phyloP scores from a whole-genome alignment of 1,140 invertebrate species.

The Rhizoglyphus robini region DNA sequence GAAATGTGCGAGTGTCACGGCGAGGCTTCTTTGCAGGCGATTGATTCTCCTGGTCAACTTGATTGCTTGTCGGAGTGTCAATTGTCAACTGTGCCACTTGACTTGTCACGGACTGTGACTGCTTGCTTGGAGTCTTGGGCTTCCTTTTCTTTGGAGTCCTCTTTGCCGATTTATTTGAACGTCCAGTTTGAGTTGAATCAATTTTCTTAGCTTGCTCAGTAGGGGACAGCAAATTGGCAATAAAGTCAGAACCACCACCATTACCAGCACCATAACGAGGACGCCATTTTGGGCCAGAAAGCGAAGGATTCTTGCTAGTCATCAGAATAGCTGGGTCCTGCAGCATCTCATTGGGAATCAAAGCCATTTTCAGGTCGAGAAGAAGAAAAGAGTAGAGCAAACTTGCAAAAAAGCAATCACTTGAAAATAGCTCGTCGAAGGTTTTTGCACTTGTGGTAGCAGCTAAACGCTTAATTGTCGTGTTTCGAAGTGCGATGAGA shows the following conservation, averaged over 20 bases:
- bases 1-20: too few relatives aligned
- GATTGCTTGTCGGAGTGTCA: too few relatives aligned
- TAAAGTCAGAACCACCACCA: neutral
- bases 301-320: conserved; percentile 6
- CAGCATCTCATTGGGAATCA: conserved; percentile 5
- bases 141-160: neutral
- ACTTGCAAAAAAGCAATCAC: neutral
- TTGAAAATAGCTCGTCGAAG: neutral
- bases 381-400: neutral
- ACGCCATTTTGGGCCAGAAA: too few relatives aligned
- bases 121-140: neutral
- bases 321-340: neutral
- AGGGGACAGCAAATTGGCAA: neutral
- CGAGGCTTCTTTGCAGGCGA: too few relatives aligned
- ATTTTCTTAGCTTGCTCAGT: neutral
- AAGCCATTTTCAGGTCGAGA: neutral
- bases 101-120: too few relatives aligned
- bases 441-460: neutral
- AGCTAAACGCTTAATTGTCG: neutral
- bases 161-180: neutral
- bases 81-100: too few relatives aligned
- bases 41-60: too few relatives aligned
- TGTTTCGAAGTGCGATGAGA: too few relatives aligned
- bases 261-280: neutral
- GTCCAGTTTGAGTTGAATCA: neutral